Conservation (phyloP, 2,888 invertebrate species). For the Rhagonycha fulva region DNA sequence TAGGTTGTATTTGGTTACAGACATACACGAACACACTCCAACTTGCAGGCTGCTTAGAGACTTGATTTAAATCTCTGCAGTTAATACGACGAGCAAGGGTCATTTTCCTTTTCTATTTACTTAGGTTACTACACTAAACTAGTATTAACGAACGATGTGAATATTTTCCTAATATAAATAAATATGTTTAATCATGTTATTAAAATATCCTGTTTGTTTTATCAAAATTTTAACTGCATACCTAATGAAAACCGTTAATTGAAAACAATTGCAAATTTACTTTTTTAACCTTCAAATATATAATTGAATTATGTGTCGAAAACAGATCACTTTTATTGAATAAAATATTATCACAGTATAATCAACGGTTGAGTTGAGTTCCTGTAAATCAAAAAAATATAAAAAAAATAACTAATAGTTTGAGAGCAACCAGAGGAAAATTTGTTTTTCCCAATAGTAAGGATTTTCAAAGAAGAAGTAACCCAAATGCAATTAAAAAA, state of each 20-base stretch:
- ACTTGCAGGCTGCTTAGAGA: slow-evolving; percentile 19
- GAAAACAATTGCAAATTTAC: background rate
- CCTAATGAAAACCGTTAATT: background rate
- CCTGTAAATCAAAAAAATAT: too few relatives aligned
- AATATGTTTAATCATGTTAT: background rate
- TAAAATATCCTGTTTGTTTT: background rate
- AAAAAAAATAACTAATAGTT: too few relatives aligned
- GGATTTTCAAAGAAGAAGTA: too few relatives aligned
- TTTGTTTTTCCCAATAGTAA: too few relatives aligned
- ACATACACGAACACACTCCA: slow-evolving; percentile 33
- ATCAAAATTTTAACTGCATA: background rate
- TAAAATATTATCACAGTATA: too few relatives aligned
- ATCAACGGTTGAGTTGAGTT: too few relatives aligned
- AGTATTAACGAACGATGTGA: slow-evolving; percentile 1
- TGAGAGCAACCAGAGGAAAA: too few relatives aligned
- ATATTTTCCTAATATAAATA: slow-evolving; percentile 1
- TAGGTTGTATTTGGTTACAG: slow-evolving; percentile 53
- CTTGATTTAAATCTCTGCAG: slow-evolving; percentile 22
- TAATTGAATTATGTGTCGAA: too few relatives aligned
- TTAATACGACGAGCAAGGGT: slow-evolving; percentile 22
- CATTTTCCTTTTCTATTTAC: slow-evolving; percentile 28
- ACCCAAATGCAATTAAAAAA: too few relatives aligned
- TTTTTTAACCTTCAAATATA: too few relatives aligned
- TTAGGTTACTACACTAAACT: slow-evolving; percentile 12
- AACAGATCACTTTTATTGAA: too few relatives aligned